Evolutionary conservation across 1,140 invertebrate species (phyloP).

Genomic region (Pseudomyrmex concolor): DNA sequence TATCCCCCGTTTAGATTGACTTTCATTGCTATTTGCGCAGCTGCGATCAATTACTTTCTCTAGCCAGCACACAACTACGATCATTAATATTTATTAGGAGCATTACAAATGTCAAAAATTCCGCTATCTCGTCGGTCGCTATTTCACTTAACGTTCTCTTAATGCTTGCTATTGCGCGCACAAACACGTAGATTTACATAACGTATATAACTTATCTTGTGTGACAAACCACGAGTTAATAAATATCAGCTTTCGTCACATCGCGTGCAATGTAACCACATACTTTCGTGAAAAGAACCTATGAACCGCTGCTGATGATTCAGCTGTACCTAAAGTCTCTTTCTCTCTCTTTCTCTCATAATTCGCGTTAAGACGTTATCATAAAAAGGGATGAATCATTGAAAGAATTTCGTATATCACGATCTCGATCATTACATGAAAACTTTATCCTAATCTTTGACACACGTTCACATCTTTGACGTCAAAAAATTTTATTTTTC

Average conservation of each 20-base stretch:
- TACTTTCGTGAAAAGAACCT: neutral
- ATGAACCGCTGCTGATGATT: no score
- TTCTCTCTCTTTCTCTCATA: no score
- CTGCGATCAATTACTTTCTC: slow-evolving; percentile 36
- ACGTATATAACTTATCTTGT: neutral
- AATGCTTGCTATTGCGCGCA: neutral
- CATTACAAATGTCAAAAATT: neutral
- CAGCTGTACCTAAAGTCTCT: no score
- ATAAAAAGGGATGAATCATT: no score
- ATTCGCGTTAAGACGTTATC: no score
- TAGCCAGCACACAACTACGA: neutral
- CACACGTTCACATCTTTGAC: no score
- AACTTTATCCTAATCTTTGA: no score
- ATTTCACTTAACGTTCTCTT: neutral
- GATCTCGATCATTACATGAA: no score
- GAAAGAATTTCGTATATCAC: no score
- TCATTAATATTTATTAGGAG: slow-evolving; percentile 26
- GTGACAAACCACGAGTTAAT: neutral
- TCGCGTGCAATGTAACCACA: neutral
- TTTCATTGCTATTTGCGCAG: slow-evolving; percentile 12
- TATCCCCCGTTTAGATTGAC: neutral
- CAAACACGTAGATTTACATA: neutral
- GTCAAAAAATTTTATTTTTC: no score
- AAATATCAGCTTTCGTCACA: neutral
- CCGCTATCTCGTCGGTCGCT: neutral